Conservation (phyloP, 1,140 invertebrate genomes). For the Heliconius himera region DNA sequence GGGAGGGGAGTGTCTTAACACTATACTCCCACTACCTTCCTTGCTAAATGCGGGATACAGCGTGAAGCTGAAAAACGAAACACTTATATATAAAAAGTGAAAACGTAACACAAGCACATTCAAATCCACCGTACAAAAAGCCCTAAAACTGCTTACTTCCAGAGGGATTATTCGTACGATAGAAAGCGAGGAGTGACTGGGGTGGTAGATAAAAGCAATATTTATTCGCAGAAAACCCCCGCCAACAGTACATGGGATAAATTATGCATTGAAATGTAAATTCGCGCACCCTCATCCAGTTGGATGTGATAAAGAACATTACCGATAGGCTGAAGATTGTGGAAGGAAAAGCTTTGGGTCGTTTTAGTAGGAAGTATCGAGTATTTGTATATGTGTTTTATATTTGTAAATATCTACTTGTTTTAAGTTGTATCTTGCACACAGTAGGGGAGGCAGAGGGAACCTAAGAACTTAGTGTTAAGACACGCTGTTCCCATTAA, state of each 20-base stretch:
- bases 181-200: conserved; percentile 70
- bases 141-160: conserved; percentile 50
- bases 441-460: too few species aligned
- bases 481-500: too few species aligned
- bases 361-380: too few species aligned
- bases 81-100: not conserved
- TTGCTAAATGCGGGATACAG: too few species aligned
- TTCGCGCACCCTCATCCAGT: conserved; percentile 46
- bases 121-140: conserved; percentile 31
- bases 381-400: too few species aligned
- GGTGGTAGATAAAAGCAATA: conserved; percentile 72
- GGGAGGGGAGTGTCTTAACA: too few species aligned
- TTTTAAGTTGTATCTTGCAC: too few species aligned
- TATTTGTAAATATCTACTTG: too few species aligned
- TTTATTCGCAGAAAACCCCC: conserved; percentile 55
- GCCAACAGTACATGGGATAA: conserved; percentile 52
- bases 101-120: conserved; percentile 2
- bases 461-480: too few species aligned
- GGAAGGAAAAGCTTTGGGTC: not conserved
- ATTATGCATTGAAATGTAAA: conserved; percentile 80
- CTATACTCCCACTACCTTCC: too few species aligned
- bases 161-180: conserved; percentile 73
- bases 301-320: conserved; percentile 33
- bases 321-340: conserved; percentile 20
- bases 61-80: too few species aligned